Conservation (phyloP, 2,888 invertebrate species). For the Temnothorax ravouxi region DNA sequence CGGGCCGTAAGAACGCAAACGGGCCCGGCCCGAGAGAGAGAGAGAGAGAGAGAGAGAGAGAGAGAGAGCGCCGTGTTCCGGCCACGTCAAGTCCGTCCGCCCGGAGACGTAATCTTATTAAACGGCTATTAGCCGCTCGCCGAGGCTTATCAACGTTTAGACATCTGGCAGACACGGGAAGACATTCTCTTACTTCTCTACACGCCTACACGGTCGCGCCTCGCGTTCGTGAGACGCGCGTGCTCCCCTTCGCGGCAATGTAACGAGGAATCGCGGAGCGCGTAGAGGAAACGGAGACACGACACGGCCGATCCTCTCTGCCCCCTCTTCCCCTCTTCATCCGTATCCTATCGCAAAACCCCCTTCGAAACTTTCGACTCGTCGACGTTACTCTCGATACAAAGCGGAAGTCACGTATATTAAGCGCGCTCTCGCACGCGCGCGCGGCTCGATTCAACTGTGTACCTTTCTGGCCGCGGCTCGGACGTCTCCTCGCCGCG, state of each 20-base stretch:
- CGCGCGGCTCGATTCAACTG: constrained; percentile 33
- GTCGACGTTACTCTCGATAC: constrained; percentile 43
- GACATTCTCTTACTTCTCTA: constrained; percentile 81
- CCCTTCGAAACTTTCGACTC: constrained; percentile 35
- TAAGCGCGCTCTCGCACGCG: constrained; percentile 17
- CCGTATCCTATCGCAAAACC: not conserved
- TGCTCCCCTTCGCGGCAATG: constrained; percentile 53
- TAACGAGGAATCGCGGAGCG: constrained; percentile 4
- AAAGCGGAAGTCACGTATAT: constrained; percentile 48
- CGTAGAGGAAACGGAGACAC: constrained; percentile 34
- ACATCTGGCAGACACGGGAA: constrained; percentile 85
- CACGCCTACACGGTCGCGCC: constrained; percentile 77
- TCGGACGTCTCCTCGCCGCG: constrained; percentile 41
- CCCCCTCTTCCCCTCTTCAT: too few species aligned
- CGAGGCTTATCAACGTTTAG: constrained; percentile 85
- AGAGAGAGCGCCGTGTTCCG: constrained; percentile 78
- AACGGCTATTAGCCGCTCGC: constrained; percentile 85
- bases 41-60: constrained; percentile 1
- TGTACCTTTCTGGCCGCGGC: constrained; percentile 34
- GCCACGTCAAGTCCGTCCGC: constrained; percentile 83
- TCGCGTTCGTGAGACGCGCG: constrained; percentile 57
- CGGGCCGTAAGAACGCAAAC: constrained; percentile 78
- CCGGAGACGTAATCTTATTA: constrained; percentile 85
- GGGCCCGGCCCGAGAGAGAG: constrained; percentile 58
- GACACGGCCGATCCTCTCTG: not conserved